Evolutionary conservation across 2,113 vertebrate genomes (phyloP), one percentile per base, ranked within the genome.

Genomic region (Larimichthys polyactis): DNA sequence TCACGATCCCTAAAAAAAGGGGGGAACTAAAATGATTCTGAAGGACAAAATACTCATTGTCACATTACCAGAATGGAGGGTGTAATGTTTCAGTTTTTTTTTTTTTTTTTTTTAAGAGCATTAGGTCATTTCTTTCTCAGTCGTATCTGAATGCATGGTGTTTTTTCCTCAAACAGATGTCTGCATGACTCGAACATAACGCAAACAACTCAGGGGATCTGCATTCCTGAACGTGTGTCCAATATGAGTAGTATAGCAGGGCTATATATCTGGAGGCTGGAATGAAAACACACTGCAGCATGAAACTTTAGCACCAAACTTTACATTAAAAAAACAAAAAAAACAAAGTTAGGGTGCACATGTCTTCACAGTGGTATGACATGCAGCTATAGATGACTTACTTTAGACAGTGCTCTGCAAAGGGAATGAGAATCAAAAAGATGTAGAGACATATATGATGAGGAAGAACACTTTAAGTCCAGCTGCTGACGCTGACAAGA

Each of bases 251-350:
- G 62, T 58, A 43, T 84, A 85, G 65, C 70, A 51, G 58, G 43
- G 64, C 82, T 89, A 76, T 91, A 89, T 90, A 93, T 91, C 87
- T 90, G 78, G 75, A 90, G 67, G 4, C 76, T 79, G 83, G 84
- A 91, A 86, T 87, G 78, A 90, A 91, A 91, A 88, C 87, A 85
- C 32, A 8, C 75, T 84, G 85, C 57, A 74, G 72, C 67, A 67
- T 70, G 72, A 69, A 83, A 83, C 49, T 43, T 68, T 19, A 59
- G 55, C 52, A 67, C 71, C 71, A 55, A 88, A 89, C 84, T 87
- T 65, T 48, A 55, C 58, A 76, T 14, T 5, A 32, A 24, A 62
- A 68, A 48, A 40, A 8, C 8, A 44, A 24, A 62, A 68, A 43
- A 36, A 36, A 8, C 36, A 40, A 36, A 36, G 32, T 36, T 36